These are phyloP conservation scores for Beroe ovata DNA, from an alignment of 37 sponge, comb jelly and placozoan genomes.

Conservation along the genomic window DNA sequence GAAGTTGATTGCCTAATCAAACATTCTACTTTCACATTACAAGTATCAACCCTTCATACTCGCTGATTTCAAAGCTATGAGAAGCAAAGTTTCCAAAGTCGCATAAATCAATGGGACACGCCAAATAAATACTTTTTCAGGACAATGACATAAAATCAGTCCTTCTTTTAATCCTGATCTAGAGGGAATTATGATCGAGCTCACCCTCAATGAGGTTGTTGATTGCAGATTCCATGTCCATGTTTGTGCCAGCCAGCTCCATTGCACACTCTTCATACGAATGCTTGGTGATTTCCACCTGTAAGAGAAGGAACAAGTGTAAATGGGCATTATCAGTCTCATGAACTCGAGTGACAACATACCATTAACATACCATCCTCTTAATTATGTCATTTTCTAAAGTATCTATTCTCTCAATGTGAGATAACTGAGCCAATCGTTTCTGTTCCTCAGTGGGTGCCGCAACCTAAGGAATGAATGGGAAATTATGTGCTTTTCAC, in stretches of 20 bases:
- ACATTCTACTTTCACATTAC: no score
- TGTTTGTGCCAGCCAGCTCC: constrained; percentile 27
- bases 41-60: no score
- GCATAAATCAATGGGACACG: not conserved
- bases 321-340: no score
- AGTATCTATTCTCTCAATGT: constrained; percentile 32
- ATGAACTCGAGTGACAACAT: no score
- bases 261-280: constrained; percentile 58
- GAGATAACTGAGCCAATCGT: constrained; percentile 45
- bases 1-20: no score
- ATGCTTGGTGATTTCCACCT: constrained; percentile 43
- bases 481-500: not conserved
- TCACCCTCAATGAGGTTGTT: constrained; percentile 30
- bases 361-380: constrained; percentile 19
- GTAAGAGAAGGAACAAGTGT: no score
- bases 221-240: constrained; percentile 54
- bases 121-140: not conserved
- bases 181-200: no score
- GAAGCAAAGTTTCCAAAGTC: not conserved
- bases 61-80: not conserved
- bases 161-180: no score
- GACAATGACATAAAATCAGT: no score
- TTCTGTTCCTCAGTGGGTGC: constrained; percentile 62
- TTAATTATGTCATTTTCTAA: constrained; percentile 2
- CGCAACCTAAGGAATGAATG: constrained; percentile 6